A percentile compares a stretch with the other conserved stretches of the same genome.
These are phyloP conservation scores for Neocloeon triangulifer DNA, from an alignment of 1,140 invertebrate species.

Conservation along the genomic window DNA sequence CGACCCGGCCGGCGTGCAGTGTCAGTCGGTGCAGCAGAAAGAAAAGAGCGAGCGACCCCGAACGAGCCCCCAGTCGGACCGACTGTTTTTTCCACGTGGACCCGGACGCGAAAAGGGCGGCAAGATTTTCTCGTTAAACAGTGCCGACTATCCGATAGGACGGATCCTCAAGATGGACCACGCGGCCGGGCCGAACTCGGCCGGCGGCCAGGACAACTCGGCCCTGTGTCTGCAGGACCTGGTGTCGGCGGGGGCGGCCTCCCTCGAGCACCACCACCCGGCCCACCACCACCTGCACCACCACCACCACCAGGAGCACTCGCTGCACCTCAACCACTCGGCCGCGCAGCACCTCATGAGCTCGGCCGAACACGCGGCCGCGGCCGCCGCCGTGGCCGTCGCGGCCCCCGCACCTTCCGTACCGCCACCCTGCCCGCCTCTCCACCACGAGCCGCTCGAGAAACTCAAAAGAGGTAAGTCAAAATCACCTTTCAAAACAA, in stretches of 20 bases:
- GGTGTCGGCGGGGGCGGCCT: conserved; percentile 23
- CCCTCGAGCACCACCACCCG: conserved; percentile 15
- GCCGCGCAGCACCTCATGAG: conserved; percentile 37
- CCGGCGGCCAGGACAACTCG: conserved; percentile 23
- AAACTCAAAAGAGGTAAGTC: too few relatives aligned
- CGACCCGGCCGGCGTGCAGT: too few relatives aligned
- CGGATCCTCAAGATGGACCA: conserved; percentile 23
- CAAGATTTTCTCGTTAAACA: conserved; percentile 15
- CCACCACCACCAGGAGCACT: too few relatives aligned
- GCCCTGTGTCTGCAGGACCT: conserved; percentile 50
- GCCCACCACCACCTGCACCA: conserved; percentile 34
- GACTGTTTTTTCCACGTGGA: too few relatives aligned
- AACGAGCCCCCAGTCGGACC: conserved; percentile 39
- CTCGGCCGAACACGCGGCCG: too few relatives aligned
- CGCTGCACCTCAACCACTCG: conserved; percentile 35
- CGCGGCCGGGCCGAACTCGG: conserved; percentile 32
- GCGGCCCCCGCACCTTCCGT: too few relatives aligned
- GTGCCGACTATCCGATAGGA: conserved; percentile 11
- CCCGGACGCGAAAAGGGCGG: conserved; percentile 32
- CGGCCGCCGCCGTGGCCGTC: too few relatives aligned
- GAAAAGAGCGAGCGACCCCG: conserved; percentile 41
- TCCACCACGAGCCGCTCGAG: too few relatives aligned
- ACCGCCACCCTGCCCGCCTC: too few relatives aligned
- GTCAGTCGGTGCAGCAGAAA: too few relatives aligned
- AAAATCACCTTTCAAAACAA: too few relatives aligned